Conservation (phyloP, 2,113 vertebrate species). For the Prionailurus bengalensis region DNA sequence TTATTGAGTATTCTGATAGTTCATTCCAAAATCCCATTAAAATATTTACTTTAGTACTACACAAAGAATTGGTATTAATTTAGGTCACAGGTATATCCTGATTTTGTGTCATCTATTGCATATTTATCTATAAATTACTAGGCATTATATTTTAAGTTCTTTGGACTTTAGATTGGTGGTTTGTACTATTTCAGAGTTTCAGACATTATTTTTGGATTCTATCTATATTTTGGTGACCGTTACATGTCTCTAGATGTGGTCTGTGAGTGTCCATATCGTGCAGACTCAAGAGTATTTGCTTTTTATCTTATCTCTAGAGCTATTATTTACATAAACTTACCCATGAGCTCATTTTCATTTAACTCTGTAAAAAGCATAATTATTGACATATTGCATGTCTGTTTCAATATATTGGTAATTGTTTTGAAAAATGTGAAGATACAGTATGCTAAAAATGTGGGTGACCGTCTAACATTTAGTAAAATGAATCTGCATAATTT, state of each 20-base stretch:
- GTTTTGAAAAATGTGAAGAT: not conserved
- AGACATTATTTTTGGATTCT: not conserved
- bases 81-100: not conserved
- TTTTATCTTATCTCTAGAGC: not conserved
- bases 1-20: not conserved
- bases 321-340: not conserved
- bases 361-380: not conserved
- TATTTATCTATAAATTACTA: not conserved
- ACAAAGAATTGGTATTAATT: not conserved
- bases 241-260: not conserved
- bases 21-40: not conserved
- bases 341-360: not conserved
- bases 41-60: not conserved
- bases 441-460: not conserved
- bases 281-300: not conserved
- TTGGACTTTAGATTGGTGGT: not conserved
- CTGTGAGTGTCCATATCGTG: not conserved
- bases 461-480: conserved; percentile 30
- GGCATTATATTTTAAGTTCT: not conserved
- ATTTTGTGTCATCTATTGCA: not conserved
- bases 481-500: conserved; percentile 28
- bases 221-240: not conserved
- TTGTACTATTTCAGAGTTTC: not conserved
- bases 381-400: not conserved
- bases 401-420: not conserved